Evolutionary conservation across 2,113 vertebrate species (phyloP).

Genomic region (Lepus europaeus): DNA sequence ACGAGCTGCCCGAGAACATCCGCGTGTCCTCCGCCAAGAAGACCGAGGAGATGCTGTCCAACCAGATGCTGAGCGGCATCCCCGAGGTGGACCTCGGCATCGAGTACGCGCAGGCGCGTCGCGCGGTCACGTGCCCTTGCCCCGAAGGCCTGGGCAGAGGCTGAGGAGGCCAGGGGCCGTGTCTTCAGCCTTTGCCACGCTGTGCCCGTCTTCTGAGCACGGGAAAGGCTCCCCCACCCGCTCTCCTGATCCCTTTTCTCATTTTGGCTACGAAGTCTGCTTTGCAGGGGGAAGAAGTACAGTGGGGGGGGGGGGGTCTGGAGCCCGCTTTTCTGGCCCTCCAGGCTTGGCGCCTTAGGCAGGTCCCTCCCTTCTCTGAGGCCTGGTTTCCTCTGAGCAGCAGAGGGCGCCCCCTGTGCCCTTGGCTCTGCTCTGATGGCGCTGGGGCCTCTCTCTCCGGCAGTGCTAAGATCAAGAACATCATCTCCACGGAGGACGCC

Average conservation of each 20-base stretch:
- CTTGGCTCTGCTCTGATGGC: rapidly evolving
- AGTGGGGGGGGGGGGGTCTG: too few species aligned
- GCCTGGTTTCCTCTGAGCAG: neutral
- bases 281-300: neutral
- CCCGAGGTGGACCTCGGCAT: constrained; percentile 98
- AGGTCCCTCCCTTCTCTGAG: neutral
- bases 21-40: constrained; percentile 97
- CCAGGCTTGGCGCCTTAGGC: neutral
- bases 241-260: too few species aligned
- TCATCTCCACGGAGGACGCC: constrained; percentile 97
- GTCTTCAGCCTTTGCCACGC: too few species aligned
- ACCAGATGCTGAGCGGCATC: constrained; percentile 99
- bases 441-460: neutral
- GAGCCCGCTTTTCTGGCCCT: neutral
- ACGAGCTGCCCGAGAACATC: constrained; percentile 97
- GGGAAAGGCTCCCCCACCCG: too few species aligned
- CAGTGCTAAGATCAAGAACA: constrained; percentile 99
- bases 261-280: neutral
- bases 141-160: too few species aligned
- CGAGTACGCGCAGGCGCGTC: constrained; percentile 89
- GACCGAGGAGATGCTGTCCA: constrained; percentile 99
- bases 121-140: neutral
- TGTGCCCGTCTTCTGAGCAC: too few species aligned
- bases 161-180: too few species aligned
- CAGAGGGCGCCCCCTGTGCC: too few species aligned